Evolutionary conservation across 1,140 invertebrate species (phyloP).

Genomic region (Megalopta genalis): DNA sequence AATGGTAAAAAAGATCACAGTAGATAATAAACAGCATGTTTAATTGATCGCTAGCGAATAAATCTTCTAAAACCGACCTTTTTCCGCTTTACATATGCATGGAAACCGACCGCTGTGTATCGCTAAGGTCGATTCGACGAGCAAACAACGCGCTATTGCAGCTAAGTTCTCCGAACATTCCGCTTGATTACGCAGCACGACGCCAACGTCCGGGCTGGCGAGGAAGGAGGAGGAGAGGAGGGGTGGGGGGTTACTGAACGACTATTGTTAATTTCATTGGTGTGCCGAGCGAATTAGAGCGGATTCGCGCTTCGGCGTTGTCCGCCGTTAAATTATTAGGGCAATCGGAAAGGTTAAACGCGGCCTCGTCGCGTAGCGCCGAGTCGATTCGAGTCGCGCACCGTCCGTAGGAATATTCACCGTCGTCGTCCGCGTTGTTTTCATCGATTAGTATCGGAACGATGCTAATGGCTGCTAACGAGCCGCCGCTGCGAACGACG

Average conservation of each 20-base stretch:
- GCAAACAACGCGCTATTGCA: neutral
- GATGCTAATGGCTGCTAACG: constrained; percentile 31
- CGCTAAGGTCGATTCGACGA: neutral
- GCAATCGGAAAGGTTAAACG: constrained; percentile 35
- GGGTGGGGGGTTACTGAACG: neutral
- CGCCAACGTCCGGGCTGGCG: neutral
- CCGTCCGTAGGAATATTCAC: neutral
- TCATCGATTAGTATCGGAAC: constrained; percentile 32
- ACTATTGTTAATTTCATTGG: constrained; percentile 32
- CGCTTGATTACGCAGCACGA: neutral
- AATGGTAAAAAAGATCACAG: too few species aligned
- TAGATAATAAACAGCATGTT: too few species aligned
- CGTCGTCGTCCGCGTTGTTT: constrained; percentile 19
- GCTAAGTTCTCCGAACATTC: neutral
- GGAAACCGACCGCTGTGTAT: too few species aligned
- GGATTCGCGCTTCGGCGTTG: neutral
- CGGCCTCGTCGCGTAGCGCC: neutral
- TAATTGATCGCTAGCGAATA: too few species aligned
- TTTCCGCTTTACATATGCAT: too few species aligned
- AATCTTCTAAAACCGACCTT: too few species aligned
- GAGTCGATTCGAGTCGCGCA: too few species aligned
- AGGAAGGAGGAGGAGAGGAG: too few species aligned
- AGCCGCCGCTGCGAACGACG: constrained; percentile 9
- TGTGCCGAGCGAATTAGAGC: constrained; percentile 12
- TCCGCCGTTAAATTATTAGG: constrained; percentile 33